Evolutionary conservation across 2,888 invertebrate genomes (phyloP).

Genomic region (Ormyrus labotus): DNA sequence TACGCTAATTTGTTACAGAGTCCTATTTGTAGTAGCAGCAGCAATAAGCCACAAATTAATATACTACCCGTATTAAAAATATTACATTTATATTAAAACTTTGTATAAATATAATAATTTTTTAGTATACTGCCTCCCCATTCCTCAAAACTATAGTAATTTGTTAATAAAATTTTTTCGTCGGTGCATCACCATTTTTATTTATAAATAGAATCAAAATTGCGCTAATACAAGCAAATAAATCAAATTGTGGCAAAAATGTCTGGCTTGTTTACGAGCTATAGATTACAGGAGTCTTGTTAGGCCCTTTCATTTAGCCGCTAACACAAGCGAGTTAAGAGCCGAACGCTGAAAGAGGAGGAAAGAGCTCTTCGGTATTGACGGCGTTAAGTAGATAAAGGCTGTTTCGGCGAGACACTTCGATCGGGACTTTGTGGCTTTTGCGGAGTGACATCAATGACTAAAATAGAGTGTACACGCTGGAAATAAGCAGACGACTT

Average conservation of each 20-base stretch:
- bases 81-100: too few species aligned
- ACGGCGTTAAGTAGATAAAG: slow-evolving; percentile 41
- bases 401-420: slow-evolving; percentile 40
- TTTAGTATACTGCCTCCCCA: too few species aligned
- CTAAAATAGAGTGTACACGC: slow-evolving; percentile 19
- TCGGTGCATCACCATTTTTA: too few species aligned
- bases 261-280: not conserved
- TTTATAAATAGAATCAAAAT: too few species aligned
- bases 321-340: not conserved
- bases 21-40: too few species aligned
- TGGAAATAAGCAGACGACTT: slow-evolving; percentile 9
- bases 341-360: not conserved
- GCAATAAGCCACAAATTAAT: too few species aligned
- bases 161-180: too few species aligned
- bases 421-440: slow-evolving; percentile 43
- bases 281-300: not conserved
- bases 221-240: not conserved
- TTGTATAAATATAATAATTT: too few species aligned
- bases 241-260: not conserved
- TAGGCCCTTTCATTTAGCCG: slow-evolving; percentile 20
- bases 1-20: too few species aligned
- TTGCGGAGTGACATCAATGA: slow-evolving; percentile 22
- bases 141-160: too few species aligned
- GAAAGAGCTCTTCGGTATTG: slow-evolving; percentile 11
- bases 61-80: too few species aligned